These are phyloP conservation scores for Timandra comae DNA, from an alignment of 2,888 invertebrate genomes.

Conservation along the genomic window DNA sequence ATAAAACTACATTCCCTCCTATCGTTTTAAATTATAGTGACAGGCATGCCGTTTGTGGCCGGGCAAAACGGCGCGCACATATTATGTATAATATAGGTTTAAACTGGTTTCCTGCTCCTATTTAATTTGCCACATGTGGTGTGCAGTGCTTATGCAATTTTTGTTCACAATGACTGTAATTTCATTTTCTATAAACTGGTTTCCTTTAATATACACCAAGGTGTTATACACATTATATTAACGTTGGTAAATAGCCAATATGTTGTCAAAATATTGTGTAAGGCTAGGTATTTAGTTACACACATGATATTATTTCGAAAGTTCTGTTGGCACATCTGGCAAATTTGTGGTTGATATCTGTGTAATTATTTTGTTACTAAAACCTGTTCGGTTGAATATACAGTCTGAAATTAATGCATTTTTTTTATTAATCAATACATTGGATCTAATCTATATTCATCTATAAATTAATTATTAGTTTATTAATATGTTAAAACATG, in stretches of 20 bases:
- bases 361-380: too few relatives aligned
- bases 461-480: too few relatives aligned
- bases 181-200: neutral
- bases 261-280: neutral
- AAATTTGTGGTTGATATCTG: too few relatives aligned
- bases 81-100: constrained; percentile 21
- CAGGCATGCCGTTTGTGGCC: constrained; percentile 57
- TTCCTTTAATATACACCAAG: constrained; percentile 3
- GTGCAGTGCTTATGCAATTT: constrained; percentile 66
- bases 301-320: too few relatives aligned
- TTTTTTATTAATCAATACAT: too few relatives aligned
- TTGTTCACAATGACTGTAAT: constrained; percentile 46
- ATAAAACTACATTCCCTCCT: constrained; percentile 62
- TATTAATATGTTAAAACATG: too few relatives aligned
- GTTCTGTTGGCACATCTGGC: too few relatives aligned
- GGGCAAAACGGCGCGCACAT: constrained; percentile 49
- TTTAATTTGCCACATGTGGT: constrained; percentile 65
- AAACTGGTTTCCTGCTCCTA: constrained; percentile 68
- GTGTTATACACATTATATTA: constrained; percentile 6
- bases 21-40: constrained; percentile 66
- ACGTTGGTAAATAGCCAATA: neutral
- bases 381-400: too few relatives aligned
- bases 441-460: too few relatives aligned
- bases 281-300: too few relatives aligned
- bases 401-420: too few relatives aligned